These are phyloP conservation scores for Natrix natrix DNA, from an alignment of 2,797 vertebrate genomes.

Conservation along the genomic window DNA sequence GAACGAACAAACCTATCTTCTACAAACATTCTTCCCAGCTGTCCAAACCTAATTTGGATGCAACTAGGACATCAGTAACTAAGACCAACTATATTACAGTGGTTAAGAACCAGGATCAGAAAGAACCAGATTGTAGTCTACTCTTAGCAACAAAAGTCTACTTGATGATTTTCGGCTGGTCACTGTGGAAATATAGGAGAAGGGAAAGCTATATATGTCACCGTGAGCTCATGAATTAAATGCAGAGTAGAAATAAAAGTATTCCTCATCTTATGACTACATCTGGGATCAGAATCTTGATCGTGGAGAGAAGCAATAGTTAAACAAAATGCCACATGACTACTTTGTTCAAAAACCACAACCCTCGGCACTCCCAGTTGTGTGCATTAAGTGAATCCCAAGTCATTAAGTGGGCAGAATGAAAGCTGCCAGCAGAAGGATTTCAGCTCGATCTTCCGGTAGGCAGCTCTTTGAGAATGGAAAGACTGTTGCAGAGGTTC, in stretches of 20 bases:
- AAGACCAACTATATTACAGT: not conserved
- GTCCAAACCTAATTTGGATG: not conserved
- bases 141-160: not conserved
- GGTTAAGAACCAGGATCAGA: not conserved
- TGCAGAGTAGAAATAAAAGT: not conserved
- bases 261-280: not conserved
- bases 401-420: not conserved
- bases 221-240: not conserved
- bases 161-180: not conserved
- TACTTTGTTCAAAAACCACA: not conserved
- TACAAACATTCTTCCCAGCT: not conserved
- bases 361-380: not conserved
- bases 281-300: not conserved
- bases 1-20: not conserved
- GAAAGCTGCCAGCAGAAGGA: not conserved
- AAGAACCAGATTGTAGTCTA: not conserved
- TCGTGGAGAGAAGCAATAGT: not conserved
- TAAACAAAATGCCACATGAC: not conserved
- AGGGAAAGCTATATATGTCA: not conserved
- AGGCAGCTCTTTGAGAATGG: not conserved
- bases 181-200: not conserved
- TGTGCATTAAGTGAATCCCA: not conserved
- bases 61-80: not conserved
- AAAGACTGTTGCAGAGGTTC: not conserved
- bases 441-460: not conserved